These are phyloP conservation scores for Choloepus hoffmanni DNA, from an alignment of 2,113 vertebrate genomes.

Conservation along the genomic window DNA sequence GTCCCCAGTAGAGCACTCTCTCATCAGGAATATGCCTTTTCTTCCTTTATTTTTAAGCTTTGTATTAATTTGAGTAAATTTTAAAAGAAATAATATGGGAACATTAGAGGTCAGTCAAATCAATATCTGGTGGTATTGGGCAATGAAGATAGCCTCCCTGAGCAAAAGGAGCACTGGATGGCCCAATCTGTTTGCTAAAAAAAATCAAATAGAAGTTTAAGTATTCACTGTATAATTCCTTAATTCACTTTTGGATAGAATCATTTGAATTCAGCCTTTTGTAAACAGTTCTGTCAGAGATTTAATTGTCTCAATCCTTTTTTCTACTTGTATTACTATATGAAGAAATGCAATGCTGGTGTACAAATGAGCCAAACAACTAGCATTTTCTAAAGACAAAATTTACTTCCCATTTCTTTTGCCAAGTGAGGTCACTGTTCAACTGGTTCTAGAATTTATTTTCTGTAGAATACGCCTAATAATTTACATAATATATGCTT, in stretches of 20 bases:
- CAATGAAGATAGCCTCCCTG: neutral
- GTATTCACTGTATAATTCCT: neutral
- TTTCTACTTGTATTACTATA: neutral
- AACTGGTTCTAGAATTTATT: neutral
- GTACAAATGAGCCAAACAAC: neutral
- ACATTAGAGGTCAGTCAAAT: neutral
- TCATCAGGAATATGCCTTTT: neutral
- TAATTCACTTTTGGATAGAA: neutral
- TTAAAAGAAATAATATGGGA: neutral
- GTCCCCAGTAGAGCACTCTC: neutral
- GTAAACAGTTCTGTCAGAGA: neutral
- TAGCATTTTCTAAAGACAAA: neutral
- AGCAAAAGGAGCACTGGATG: neutral
- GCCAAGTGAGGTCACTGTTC: neutral
- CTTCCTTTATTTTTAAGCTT: neutral
- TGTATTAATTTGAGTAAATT: neutral
- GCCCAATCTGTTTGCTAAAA: neutral
- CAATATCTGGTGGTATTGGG: neutral
- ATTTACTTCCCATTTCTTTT: neutral
- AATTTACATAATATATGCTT: neutral
- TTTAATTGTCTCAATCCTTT: neutral
- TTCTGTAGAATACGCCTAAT: neutral
- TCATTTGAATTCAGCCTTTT: neutral
- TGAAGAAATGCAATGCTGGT: neutral
- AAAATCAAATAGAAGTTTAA: neutral